Conservation (phyloP, 1,140 invertebrate genomes). For the Trichonephila clavata region DNA sequence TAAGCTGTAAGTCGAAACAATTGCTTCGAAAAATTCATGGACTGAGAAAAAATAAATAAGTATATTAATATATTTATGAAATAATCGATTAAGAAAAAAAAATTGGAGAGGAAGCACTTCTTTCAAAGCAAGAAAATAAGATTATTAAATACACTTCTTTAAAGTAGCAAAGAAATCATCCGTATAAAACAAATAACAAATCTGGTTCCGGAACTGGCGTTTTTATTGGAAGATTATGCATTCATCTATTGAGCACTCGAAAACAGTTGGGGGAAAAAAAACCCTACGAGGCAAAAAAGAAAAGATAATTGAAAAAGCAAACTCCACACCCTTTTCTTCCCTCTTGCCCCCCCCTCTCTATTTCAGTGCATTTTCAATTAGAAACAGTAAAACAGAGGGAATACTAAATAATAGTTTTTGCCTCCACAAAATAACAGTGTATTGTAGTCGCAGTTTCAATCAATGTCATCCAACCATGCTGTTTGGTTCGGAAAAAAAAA, state of each 20-base stretch:
- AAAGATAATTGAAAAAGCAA: conserved; percentile 27
- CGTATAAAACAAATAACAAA: conserved; percentile 8
- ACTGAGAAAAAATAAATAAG: too few relatives aligned
- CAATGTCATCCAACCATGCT: conserved; percentile 45
- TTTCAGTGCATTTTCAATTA: conserved; percentile 45
- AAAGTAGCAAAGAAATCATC: not conserved
- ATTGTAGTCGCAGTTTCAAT: conserved; percentile 45
- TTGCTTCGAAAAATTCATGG: too few relatives aligned
- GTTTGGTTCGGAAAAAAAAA: conserved; percentile 32
- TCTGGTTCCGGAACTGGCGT: not conserved
- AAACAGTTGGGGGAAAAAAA: too few relatives aligned
- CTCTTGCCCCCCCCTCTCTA: not conserved
- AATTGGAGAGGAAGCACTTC: too few relatives aligned
- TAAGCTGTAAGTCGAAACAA: too few relatives aligned
- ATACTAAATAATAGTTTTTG: conserved; percentile 39
- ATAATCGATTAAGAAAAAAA: too few relatives aligned
- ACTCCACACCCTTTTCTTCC: not conserved
- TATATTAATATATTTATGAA: too few relatives aligned
- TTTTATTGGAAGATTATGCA: conserved; percentile 18
- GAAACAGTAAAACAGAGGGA: conserved; percentile 14
- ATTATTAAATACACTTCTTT: not conserved
- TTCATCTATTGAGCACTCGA: not conserved
- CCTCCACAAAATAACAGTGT: conserved; percentile 43
- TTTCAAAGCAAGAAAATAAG: not conserved
- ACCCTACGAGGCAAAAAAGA: not conserved